These are phyloP conservation scores for Datnioides undecimradiatus DNA, from an alignment of 2,113 vertebrate genomes.

Conservation along the genomic window DNA sequence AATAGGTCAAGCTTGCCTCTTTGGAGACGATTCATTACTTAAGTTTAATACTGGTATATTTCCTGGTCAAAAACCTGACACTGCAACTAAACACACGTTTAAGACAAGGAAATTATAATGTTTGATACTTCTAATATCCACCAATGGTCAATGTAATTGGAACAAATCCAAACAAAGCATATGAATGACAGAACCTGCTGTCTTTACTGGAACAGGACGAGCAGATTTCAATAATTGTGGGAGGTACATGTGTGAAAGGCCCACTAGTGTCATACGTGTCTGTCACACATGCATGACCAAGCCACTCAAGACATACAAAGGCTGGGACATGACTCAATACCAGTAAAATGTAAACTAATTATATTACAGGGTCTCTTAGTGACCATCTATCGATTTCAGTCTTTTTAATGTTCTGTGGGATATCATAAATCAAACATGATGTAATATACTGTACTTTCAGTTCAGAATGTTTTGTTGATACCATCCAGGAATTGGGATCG, in stretches of 20 bases:
- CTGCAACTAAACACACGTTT: neutral
- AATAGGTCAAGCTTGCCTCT: too few relatives aligned
- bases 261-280: slow-evolving; percentile 19
- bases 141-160: neutral
- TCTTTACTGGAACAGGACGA: slow-evolving; percentile 15
- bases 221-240: slow-evolving; percentile 11
- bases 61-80: neutral
- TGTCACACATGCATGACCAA: slow-evolving; percentile 21
- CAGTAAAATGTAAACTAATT: slow-evolving; percentile 76
- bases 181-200: neutral
- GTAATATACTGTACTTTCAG: slow-evolving; percentile 44
- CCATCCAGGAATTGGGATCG: slow-evolving; percentile 36
- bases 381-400: slow-evolving; percentile 69
- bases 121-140: neutral
- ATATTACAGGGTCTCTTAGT: slow-evolving; percentile 71
- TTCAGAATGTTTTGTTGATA: slow-evolving; percentile 54
- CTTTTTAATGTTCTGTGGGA: slow-evolving; percentile 56
- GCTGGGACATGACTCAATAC: slow-evolving; percentile 71
- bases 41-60: neutral
- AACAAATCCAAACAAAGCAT: neutral
- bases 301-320: slow-evolving; percentile 32
- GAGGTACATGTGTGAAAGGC: slow-evolving; percentile 23
- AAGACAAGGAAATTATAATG: neutral
- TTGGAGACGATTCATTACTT: too few relatives aligned
- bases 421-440: slow-evolving; percentile 65